Base-by-base conservation (phyloP, 2,113 vertebrate species). In the Sebastes schlegelii region DNA sequence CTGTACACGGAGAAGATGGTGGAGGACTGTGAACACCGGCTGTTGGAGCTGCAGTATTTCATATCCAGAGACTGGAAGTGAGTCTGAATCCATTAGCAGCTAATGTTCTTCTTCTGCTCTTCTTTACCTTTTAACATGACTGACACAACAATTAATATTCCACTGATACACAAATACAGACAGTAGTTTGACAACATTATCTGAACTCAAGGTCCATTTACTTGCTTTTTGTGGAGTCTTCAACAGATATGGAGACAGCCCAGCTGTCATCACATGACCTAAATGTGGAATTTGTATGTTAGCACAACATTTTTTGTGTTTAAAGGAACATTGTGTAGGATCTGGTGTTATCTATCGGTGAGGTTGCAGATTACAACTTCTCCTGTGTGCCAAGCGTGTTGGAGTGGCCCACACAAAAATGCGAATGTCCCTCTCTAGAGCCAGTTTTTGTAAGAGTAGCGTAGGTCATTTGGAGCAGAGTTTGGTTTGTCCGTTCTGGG, bases 1-100 rank as follows among this genome's bases (percentile, higher is more conserved):
- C 95, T 99, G 63, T 99, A 99, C 88, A 99, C 98, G 0, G 98
- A 99, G 88, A 99, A 99, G 93, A 99, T 99, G 98, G 98, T 99
- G 23, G 97, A 98, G 85, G 94, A 97, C 51, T 99, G 98, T 95
- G 98, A 99, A 26, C 97, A 97, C 12, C 90, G 97, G 4, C 95
- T 99, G n/a, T 80, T 99, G 88, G 98, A 99, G 91, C 96, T 99
- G 45, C 98, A 99, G 66, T 99, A 99, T 93, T 99, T 99, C 73
- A 99, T 99, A 67, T 98, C 98, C 63, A 96, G 98, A 83, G 98
- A 99, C 77, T 99, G 98, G 98, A 99, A 99, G 98, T 99, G 74
- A 92, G 91, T 90, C 17, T 54, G 66, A 45, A 26, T 54, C 48
- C 51, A 5, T 40, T 46, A n/a, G 11, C 23, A 3, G 34, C 34